Evolutionary conservation across 2,797 vertebrate genomes (phyloP), one percentile per base, ranked within the genome.

Genomic region (Vipera ursinii): DNA sequence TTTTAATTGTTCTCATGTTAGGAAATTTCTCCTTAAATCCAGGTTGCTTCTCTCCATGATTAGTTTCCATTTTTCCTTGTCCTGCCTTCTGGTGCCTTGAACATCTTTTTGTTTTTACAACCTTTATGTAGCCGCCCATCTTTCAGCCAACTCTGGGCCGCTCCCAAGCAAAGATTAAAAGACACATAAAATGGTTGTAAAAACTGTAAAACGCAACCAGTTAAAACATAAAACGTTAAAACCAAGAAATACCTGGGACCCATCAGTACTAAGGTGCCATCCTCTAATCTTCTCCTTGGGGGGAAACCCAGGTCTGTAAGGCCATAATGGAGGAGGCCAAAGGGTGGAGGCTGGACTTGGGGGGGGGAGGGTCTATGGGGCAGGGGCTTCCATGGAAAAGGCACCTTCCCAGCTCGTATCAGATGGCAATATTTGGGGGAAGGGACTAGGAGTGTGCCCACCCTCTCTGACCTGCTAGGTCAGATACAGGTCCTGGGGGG

Each of bases 1-100:
- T 0, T 3, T 13, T 28, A 13, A n/a, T n/a, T n/a, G 26, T 65
- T 2, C 61, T 65, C 1, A 2, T 12, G 26, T 65, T 0, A n/a
- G 61, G 28, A n/a, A n/a, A 5, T 65, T n/a, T 2, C 61, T 65
- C 61, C 61, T 65, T n/a, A 2, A 0, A 5, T 65, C 4, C 3
- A 13, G 10, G 63, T n/a, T 65, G 10, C 10, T 65, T 65, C 63
- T 63, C 26, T 28, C 26, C 26, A 1, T 12, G 8, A 61, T 63
- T 12, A 6, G 10, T 63, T 63, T 63, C 61, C 10, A 63, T 10
- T 26, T 1, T 0, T 60, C 7, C 59, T 60, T 60, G 17, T 60
- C 59, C 59, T 13, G 61, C 26, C 61, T n/a, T n/a, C 26, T 0
- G 28, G 61, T 1, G 28, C 12, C n/a, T n/a, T 65, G 28, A n/a